These are phyloP conservation scores for Brachynemurus nebulosus DNA, from an alignment of 2,888 invertebrate genomes.

Conservation along the genomic window DNA sequence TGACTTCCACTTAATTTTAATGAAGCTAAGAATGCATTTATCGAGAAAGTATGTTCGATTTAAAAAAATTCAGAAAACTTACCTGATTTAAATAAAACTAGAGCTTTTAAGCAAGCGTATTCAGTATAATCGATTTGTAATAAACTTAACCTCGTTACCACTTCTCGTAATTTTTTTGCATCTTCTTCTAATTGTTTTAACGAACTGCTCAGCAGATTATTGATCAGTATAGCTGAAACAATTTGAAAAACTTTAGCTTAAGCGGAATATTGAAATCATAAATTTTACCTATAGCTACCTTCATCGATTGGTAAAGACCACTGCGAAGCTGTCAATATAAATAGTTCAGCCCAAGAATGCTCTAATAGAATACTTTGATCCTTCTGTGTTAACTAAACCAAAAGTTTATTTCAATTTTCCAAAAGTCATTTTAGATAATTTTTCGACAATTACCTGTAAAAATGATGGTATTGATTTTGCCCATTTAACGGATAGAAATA, in stretches of 20 bases:
- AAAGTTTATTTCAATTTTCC: no score
- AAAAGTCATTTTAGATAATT: no score
- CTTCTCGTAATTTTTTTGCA: slow-evolving; percentile 44
- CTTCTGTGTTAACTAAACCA: slow-evolving; percentile 42
- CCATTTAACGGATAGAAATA: slow-evolving; percentile 70
- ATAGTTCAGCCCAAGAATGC: slow-evolving; percentile 72
- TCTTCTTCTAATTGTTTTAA: slow-evolving; percentile 39
- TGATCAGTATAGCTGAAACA: slow-evolving; percentile 24
- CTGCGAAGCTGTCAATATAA: slow-evolving; percentile 70
- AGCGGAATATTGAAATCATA: no score
- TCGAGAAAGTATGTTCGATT: no score
- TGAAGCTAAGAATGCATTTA: no score
- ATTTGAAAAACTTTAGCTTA: no score
- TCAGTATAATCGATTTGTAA: slow-evolving; percentile 67
- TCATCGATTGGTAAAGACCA: slow-evolving; percentile 63
- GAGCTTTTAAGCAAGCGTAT: slow-evolving; percentile 71
- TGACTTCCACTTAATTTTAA: no score
- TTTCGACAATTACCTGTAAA: slow-evolving; percentile 43
- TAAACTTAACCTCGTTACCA: slow-evolving; percentile 48
- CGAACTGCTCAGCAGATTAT: slow-evolving; percentile 33
- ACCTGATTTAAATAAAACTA: slow-evolving; percentile 73
- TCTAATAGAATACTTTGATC: slow-evolving; percentile 64
- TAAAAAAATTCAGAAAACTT: no score
- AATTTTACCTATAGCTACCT: slow-evolving; percentile 32
- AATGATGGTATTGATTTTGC: slow-evolving; percentile 63